Evolutionary conservation across 37 sponge, comb jelly and placozoan genomes (phyloP), one percentile per base, ranked within the genome.

Genomic region (Bolinopsis microptera): DNA sequence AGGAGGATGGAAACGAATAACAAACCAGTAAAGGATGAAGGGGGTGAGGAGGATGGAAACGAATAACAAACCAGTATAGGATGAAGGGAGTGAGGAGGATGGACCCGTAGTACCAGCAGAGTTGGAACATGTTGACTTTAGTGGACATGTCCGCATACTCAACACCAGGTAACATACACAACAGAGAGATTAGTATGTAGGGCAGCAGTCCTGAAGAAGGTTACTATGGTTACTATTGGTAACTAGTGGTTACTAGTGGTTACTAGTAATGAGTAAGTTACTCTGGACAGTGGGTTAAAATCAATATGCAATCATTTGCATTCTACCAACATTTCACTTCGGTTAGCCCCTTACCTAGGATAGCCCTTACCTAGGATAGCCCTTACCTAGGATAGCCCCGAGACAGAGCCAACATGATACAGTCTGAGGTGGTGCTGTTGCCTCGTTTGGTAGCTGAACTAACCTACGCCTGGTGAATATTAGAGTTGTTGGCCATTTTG

Each of bases 361-460:
- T n/a, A n/a, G n/a, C n/a, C n/a, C n/a, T n/a, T n/a, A n/a, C n/a
- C n/a, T n/a, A n/a, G n/a, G n/a, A n/a, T n/a, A n/a, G n/a, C n/a
- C n/a, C 61, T 18, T 48, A 48, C 61, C 75, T 2, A 72, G 26
- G 26, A 72, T 72, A 21, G 75, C 75, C 5, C 75, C 75, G 31
- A 72, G 2, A 72, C 75, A 30, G 5, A 72, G 75, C 75, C 75
- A 72, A 28, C 75, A 72, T 23, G 75, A n/a, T 8, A 72, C 75
- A 24, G 75, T 72, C 31, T 72, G 75, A n/a, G 75, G 75, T 28
- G 75, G 75, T 3, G 75, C 27, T n/a, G 75, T 72, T 72, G 75
- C 75, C 5, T 72, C 31, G 75, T 3, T 28, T 5, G 75, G 75
- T 30, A n/a, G 75, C 26, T 30, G 26, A 24, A 72, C 75, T 28